Evolutionary conservation across 2,888 invertebrate genomes (phyloP).

Genomic region (Plebejus melissa): DNA sequence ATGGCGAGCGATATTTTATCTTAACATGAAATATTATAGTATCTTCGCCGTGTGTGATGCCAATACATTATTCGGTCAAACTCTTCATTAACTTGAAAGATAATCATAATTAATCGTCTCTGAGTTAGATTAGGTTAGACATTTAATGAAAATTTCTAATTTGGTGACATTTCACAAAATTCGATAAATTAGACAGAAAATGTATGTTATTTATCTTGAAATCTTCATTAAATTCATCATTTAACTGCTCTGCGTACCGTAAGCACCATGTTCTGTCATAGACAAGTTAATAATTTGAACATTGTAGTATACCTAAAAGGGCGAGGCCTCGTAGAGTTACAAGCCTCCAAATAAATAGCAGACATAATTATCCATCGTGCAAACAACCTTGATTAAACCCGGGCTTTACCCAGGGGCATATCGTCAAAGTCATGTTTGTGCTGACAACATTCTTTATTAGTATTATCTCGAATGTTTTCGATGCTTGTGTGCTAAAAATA

Average conservation of each 20-base stretch:
- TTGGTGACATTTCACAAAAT: no score
- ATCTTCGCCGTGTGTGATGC: no score
- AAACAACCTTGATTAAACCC: background rate
- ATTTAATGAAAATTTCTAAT: no score
- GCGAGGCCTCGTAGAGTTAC: background rate
- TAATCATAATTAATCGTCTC: no score
- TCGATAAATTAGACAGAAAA: no score
- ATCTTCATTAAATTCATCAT: background rate
- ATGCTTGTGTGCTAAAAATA: background rate
- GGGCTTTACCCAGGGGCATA: background rate
- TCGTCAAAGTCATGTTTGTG: background rate
- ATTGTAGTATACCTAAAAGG: background rate
- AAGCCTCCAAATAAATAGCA: background rate
- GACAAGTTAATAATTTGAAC: background rate
- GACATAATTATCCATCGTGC: constrained; percentile 2
- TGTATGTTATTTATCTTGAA: background rate
- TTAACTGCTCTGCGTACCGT: background rate
- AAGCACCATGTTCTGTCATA: background rate
- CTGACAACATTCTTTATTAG: background rate
- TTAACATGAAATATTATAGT: no score
- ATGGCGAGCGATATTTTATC: no score
- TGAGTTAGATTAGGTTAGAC: no score
- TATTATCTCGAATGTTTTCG: background rate
- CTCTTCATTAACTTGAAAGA: no score
- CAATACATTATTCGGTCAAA: no score